Conservation (phyloP, 1,140 invertebrate genomes). For the Aricia agestis region DNA sequence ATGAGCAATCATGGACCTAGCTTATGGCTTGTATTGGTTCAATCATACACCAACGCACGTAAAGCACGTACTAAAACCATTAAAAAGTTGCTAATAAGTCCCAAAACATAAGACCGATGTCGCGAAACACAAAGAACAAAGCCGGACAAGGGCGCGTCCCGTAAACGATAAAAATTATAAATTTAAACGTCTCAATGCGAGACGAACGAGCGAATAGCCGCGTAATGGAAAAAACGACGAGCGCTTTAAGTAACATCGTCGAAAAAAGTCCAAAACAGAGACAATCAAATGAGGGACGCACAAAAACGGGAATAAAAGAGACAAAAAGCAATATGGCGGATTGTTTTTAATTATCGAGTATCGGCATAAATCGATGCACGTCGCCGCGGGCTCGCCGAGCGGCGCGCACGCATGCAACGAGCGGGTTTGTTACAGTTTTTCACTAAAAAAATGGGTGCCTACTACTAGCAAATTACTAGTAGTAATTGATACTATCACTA, state of each 20-base stretch:
- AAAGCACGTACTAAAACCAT: background rate
- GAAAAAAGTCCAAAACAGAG: constrained; percentile 54
- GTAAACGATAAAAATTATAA: constrained; percentile 57
- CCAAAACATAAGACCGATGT: background rate
- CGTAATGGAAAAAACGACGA: constrained; percentile 54
- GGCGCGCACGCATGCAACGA: constrained; percentile 35
- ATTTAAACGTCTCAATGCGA: constrained; percentile 67
- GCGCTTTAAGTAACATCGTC: constrained; percentile 45
- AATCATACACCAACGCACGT: background rate
- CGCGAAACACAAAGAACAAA: constrained; percentile 16
- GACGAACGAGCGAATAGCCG: constrained; percentile 52
- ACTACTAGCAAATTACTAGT: background rate
- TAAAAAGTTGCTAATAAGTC: background rate
- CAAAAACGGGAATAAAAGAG: constrained; percentile 68
- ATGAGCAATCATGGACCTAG: too few species aligned
- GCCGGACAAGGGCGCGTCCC: constrained; percentile 23
- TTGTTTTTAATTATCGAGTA: constrained; percentile 76
- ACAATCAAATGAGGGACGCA: constrained; percentile 73
- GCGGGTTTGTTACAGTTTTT: constrained; percentile 18
- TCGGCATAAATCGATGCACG: constrained; percentile 72
- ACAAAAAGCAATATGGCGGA: constrained; percentile 73
- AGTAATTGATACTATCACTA: too few species aligned
- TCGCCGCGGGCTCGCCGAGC: constrained; percentile 59
- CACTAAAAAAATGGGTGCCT: constrained; percentile 33
- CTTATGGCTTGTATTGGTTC: too few species aligned